These are phyloP conservation scores for Heliconius himera DNA, from an alignment of 1,140 invertebrate genomes.

Conservation along the genomic window DNA sequence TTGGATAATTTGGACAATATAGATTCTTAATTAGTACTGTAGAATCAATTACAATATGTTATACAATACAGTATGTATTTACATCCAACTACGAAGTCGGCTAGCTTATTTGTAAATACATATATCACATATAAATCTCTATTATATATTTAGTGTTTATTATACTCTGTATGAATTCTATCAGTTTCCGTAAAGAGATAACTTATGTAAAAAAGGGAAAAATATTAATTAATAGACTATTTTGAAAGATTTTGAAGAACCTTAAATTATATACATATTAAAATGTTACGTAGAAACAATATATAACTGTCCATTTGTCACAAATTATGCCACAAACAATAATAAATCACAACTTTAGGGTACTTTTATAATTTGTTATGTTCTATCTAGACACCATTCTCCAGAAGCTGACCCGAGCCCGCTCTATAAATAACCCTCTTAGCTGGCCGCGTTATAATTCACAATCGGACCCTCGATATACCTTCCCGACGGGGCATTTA, in stretches of 20 bases:
- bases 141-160: too few relatives aligned
- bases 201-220: too few relatives aligned
- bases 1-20: constrained; percentile 21
- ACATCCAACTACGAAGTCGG: too few relatives aligned
- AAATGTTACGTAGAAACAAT: too few relatives aligned
- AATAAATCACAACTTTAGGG: constrained; percentile 31
- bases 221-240: too few relatives aligned
- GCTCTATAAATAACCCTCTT: constrained; percentile 74
- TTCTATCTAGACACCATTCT: constrained; percentile 47
- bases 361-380: constrained; percentile 34
- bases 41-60: background rate
- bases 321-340: constrained; percentile 14
- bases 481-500: constrained; percentile 69
- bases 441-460: constrained; percentile 70
- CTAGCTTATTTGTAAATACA: too few relatives aligned
- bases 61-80: background rate
- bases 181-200: too few relatives aligned
- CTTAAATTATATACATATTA: too few relatives aligned
- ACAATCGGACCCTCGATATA: constrained; percentile 70
- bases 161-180: too few relatives aligned
- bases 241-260: too few relatives aligned
- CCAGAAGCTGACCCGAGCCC: constrained; percentile 47
- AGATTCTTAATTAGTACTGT: background rate
- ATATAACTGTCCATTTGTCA: background rate
- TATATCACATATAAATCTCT: too few relatives aligned